Conservation (phyloP, 2,113 vertebrate genomes). For the Orthochromis indermauri region DNA sequence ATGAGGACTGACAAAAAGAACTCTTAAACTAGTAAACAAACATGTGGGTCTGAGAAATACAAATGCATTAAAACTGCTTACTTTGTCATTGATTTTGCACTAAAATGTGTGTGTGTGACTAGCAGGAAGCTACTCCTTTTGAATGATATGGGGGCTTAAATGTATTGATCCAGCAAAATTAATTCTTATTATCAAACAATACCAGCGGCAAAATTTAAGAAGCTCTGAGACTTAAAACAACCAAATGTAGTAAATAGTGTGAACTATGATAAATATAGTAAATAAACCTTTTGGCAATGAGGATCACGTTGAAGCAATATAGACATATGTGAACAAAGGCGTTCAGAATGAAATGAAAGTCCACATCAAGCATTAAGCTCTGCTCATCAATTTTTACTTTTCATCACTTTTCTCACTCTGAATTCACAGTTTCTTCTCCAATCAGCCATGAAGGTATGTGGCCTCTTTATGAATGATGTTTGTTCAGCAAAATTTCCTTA, state of each 20-base stretch:
- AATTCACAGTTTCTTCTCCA: background rate
- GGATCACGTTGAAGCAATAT: background rate
- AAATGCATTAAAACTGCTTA: background rate
- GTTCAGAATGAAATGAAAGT: conserved; percentile 20
- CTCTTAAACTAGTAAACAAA: background rate
- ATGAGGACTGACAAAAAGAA: background rate
- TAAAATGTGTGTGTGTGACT: background rate
- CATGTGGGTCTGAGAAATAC: background rate
- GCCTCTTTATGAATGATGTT: conserved; percentile 24
- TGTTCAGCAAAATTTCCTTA: conserved; percentile 16
- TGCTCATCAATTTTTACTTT: background rate
- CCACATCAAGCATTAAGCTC: background rate
- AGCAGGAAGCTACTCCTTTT: background rate
- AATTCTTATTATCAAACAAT: background rate
- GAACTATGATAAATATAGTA: background rate
- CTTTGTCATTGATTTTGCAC: background rate
- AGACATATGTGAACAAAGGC: background rate
- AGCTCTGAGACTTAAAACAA: background rate
- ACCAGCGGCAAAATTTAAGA: background rate
- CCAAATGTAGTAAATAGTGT: background rate
- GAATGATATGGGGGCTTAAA: background rate
- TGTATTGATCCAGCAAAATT: background rate
- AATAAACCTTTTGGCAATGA: background rate
- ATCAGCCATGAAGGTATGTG: conserved; percentile 2
- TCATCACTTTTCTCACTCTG: background rate